These are phyloP conservation scores for Carlito syrichta DNA, from an alignment of 2,113 vertebrate genomes.

Conservation along the genomic window DNA sequence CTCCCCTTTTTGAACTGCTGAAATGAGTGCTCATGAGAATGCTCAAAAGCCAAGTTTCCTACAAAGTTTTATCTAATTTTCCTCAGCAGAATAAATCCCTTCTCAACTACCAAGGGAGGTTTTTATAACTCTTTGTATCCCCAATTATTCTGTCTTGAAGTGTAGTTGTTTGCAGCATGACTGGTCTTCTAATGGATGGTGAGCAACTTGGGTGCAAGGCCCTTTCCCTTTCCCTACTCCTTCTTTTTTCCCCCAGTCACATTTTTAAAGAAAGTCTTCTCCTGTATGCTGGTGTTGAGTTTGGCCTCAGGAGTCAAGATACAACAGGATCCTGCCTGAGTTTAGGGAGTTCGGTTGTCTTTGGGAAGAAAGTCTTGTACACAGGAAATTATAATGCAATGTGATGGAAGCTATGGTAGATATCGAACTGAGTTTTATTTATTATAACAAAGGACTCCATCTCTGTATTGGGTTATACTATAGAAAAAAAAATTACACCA, in stretches of 20 bases:
- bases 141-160: not conserved
- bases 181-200: not conserved
- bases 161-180: not conserved
- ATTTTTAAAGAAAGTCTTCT: not conserved
- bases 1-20: not conserved
- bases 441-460: not conserved
- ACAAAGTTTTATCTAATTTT: not conserved
- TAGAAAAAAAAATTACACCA: not conserved
- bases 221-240: not conserved
- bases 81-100: not conserved
- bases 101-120: not conserved
- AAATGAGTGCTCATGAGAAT: not conserved
- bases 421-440: slow-evolving; percentile 7
- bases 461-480: not conserved
- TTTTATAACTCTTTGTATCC: not conserved
- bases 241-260: not conserved
- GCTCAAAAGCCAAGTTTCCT: not conserved
- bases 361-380: not conserved
- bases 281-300: not conserved
- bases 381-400: not conserved
- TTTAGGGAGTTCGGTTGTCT: not conserved
- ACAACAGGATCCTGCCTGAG: not conserved
- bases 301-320: not conserved
- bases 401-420: not conserved
- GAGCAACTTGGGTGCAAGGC: not conserved